phyloP scores from a whole-genome alignment of 2,113 vertebrate species.

The Gambusia holbrooki region DNA sequence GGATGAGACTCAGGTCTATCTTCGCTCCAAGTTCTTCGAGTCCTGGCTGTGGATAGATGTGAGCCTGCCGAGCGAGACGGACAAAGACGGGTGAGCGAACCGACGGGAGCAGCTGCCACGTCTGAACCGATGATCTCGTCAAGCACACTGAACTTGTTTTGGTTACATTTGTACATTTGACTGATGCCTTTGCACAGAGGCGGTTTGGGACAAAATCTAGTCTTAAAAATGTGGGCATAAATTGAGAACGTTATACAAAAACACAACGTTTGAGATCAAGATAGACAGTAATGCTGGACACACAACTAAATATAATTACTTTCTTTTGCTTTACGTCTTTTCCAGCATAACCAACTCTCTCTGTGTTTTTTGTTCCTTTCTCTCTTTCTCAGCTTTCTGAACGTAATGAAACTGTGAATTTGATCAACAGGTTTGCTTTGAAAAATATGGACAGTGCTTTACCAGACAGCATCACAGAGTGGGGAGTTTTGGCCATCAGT shows the following conservation, averaged over 20 bases:
- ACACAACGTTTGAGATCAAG: too few relatives aligned
- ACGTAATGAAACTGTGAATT: not conserved
- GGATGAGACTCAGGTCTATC: slow-evolving; percentile 62
- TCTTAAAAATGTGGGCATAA: too few relatives aligned
- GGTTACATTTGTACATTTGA: too few relatives aligned
- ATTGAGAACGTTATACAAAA: too few relatives aligned
- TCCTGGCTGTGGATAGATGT: slow-evolving; percentile 80
- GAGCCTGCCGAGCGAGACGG: slow-evolving; percentile 49
- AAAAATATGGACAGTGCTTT: slow-evolving; percentile 32
- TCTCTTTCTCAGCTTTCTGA: not conserved
- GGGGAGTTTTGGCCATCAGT: slow-evolving; percentile 78
- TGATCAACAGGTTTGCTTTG: slow-evolving; percentile 64
- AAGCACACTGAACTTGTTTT: not conserved
- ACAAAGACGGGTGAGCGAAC: slow-evolving; percentile 65
- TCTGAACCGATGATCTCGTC: not conserved
- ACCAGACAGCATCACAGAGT: slow-evolving; percentile 82
- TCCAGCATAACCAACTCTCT: too few relatives aligned
- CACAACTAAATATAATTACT: too few relatives aligned
- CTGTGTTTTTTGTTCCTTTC: not conserved
- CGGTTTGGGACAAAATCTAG: too few relatives aligned
- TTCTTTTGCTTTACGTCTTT: too few relatives aligned
- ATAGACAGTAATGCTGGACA: too few relatives aligned
- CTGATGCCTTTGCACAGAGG: too few relatives aligned
- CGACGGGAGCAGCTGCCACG: not conserved
- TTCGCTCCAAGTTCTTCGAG: slow-evolving; percentile 77